phyloP scores from a whole-genome alignment of 92 coral and sea anemone genomes.

The Metridium senile region DNA sequence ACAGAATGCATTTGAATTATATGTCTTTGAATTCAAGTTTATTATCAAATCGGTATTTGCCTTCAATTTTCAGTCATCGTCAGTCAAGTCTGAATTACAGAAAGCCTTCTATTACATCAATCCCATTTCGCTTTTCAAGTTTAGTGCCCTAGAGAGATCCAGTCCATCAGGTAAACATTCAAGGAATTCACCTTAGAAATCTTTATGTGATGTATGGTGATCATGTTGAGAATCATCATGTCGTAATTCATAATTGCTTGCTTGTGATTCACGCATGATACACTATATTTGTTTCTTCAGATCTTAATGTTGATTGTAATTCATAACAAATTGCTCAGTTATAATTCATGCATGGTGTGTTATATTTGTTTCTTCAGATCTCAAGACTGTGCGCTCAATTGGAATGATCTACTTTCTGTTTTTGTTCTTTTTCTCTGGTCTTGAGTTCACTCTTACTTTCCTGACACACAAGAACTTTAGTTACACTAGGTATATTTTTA shows the following conservation, averaged over 20 bases:
- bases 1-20: background rate
- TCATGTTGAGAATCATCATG: no score
- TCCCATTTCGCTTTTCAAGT: constrained; percentile 84
- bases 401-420: constrained; percentile 87
- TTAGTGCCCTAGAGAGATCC: constrained; percentile 89
- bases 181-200: background rate
- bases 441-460: constrained; percentile 96
- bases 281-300: constrained; percentile 3
- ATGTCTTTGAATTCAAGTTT: background rate
- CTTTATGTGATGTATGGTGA: no score
- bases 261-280: no score
- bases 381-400: constrained; percentile 66
- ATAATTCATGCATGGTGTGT: no score
- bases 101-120: constrained; percentile 81
- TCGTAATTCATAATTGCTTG: no score
- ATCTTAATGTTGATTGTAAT: no score
- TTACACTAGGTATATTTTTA: constrained; percentile 73
- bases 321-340: no score
- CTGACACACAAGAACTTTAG: constrained; percentile 89
- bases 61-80: constrained; percentile 58
- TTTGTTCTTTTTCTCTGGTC: constrained; percentile 95
- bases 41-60: background rate
- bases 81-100: constrained; percentile 65
- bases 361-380: constrained; percentile 26
- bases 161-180: constrained; percentile 48